phyloP scores from a whole-genome alignment of 2,113 vertebrate genomes.

The Aramus guarauna region DNA sequence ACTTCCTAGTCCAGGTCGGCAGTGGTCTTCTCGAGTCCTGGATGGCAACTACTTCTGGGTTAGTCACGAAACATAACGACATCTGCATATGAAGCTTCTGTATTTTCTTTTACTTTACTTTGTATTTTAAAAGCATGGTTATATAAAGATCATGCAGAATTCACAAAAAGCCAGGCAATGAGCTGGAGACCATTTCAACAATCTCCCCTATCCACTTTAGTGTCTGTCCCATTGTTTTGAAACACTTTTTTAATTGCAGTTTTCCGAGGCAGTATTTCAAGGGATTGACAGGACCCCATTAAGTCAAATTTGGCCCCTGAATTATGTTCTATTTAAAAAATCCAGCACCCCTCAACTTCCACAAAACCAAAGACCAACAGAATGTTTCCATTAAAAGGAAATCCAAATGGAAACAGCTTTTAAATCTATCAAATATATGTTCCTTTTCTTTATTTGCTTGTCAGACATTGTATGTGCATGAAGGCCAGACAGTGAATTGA shows the following conservation, averaged over 20 bases:
- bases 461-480: neutral
- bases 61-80: neutral
- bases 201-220: neutral
- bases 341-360: neutral
- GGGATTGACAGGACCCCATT: conserved; percentile 1
- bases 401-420: conserved; percentile 56
- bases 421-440: conserved; percentile 43
- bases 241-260: neutral
- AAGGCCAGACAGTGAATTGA: conserved; percentile 37
- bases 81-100: neutral
- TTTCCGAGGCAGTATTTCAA: neutral
- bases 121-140: neutral
- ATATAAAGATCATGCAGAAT: neutral
- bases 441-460: conserved; percentile 49
- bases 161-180: neutral
- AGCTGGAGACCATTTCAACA: neutral
- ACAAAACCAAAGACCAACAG: conserved; percentile 33
- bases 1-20: neutral
- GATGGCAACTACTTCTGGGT: neutral
- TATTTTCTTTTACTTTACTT: neutral
- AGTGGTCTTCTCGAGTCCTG: neutral
- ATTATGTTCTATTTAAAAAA: conserved; percentile 20
- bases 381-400: conserved; percentile 57
- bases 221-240: neutral
- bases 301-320: conserved; percentile 14